Evolutionary conservation across 2,113 vertebrate species (phyloP).

Genomic region (Lagopus muta): DNA sequence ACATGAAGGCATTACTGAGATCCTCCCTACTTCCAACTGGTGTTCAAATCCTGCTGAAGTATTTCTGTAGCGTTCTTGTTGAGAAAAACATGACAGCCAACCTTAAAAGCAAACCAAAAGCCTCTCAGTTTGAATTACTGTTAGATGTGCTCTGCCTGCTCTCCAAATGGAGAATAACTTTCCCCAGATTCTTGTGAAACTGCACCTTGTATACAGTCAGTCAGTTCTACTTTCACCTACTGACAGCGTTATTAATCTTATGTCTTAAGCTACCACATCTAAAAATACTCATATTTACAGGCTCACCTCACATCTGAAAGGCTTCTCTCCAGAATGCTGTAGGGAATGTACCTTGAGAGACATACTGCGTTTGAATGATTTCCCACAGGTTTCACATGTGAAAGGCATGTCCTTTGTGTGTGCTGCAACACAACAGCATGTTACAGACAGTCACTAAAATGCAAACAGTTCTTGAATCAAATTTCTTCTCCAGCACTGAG

Average conservation of each 20-base stretch:
- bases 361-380: constrained; percentile 99
- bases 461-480: not conserved
- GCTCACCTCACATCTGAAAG: constrained; percentile 96
- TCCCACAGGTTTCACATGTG: constrained; percentile 98
- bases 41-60: not conserved
- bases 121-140: not conserved
- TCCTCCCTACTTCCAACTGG: not conserved
- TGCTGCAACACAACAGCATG: constrained; percentile 78
- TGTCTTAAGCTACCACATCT: not conserved
- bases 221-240: not conserved
- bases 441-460: not conserved
- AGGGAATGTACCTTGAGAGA: constrained; percentile 98
- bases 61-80: not conserved
- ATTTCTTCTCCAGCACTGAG: not conserved
- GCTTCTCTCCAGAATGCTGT: constrained; percentile 97
- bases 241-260: not conserved
- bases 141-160: not conserved
- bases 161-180: not conserved
- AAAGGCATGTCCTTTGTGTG: constrained; percentile 99
- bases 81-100: not conserved
- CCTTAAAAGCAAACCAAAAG: not conserved
- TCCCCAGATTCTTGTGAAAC: not conserved
- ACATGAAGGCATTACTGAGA: not conserved
- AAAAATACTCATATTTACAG: not conserved
- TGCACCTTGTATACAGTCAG: not conserved